Evolutionary conservation across 2,113 vertebrate genomes (phyloP).

Genomic region (Caracal caracal): DNA sequence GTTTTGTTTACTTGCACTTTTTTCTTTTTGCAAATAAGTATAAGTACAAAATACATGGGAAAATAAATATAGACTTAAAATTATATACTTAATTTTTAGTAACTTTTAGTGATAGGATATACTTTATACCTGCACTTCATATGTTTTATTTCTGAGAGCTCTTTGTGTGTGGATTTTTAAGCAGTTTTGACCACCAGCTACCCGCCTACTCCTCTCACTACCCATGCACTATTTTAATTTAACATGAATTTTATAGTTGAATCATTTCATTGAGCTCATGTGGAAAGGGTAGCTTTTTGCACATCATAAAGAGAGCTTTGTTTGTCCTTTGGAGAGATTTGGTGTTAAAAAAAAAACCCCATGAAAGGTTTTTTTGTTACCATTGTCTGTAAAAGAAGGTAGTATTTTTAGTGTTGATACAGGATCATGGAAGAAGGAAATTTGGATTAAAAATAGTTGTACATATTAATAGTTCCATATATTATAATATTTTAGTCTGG

Average conservation of each 20-base stretch:
- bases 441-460: slow-evolving; percentile 51
- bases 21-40: slow-evolving; percentile 64
- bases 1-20: slow-evolving; percentile 55
- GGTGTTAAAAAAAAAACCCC: slow-evolving; percentile 37
- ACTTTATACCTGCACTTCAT: slow-evolving; percentile 68
- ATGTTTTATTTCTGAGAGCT: slow-evolving; percentile 77
- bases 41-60: slow-evolving; percentile 24
- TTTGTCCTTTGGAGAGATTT: slow-evolving; percentile 53
- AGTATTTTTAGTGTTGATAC: slow-evolving; percentile 64
- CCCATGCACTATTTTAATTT: slow-evolving; percentile 70
- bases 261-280: slow-evolving; percentile 74
- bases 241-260: slow-evolving; percentile 68
- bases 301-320: slow-evolving; percentile 71
- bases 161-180: slow-evolving; percentile 74
- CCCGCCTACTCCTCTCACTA: not conserved
- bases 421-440: slow-evolving; percentile 47
- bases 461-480: not conserved
- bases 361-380: slow-evolving; percentile 72
- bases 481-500: not conserved
- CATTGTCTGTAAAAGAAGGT: slow-evolving; percentile 54
- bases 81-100: slow-evolving; percentile 64
- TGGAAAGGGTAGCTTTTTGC: slow-evolving; percentile 53
- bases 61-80: slow-evolving; percentile 55
- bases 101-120: slow-evolving; percentile 67
- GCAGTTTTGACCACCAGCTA: slow-evolving; percentile 56